Evolutionary conservation across 2,888 invertebrate species (phyloP), one percentile per base, ranked within the genome.

Genomic region (Tetragnatha montana): DNA sequence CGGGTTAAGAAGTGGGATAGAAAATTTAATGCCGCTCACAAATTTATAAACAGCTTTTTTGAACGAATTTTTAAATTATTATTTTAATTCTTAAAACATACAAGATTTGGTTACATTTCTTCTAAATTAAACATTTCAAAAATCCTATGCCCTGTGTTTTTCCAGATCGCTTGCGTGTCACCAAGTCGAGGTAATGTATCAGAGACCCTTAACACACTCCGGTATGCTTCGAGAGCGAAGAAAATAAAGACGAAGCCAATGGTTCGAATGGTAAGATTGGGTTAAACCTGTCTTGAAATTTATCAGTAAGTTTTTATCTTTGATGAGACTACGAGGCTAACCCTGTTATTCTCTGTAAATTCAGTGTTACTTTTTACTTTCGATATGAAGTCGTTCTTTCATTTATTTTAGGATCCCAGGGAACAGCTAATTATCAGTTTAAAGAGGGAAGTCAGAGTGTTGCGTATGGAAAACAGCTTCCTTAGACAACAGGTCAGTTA

Each of bases 141-240:
- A n/a, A n/a, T n/a, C n/a, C n/a, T n/a, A n/a, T n/a, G n/a, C n/a
- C n/a, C n/a, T 35, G n/a, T 76, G 8, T 10, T 21, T 14, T 49
- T 60, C 94, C 94, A 98, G 98, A 97, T 98, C 92, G 98, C 98
- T 0, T 98, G 98, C 93, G 96, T 98, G 91, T 98, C 98, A 0
- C 98, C 98, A 0, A 97, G 97, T 0, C 96, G 95, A 92, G 96
- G 96, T 0, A 98, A 98, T 93, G 94, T 96, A 80, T 96, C 95
- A 68, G 98, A 98, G 94, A 97, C 98, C 0, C 93, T 98, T 89
- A 98, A 98, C 93, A 98, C 98, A 0, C 94, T 98, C 21, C 95
- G 98, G 22, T 98, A 98, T 94, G 98, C 98, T 0, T 96, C 97
- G 0, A 94, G 98, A 92, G 98, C 98, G 0, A 98, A 98, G 94